Conservation (phyloP, 1,140 invertebrate genomes). For the Hyles euphorbiae region DNA sequence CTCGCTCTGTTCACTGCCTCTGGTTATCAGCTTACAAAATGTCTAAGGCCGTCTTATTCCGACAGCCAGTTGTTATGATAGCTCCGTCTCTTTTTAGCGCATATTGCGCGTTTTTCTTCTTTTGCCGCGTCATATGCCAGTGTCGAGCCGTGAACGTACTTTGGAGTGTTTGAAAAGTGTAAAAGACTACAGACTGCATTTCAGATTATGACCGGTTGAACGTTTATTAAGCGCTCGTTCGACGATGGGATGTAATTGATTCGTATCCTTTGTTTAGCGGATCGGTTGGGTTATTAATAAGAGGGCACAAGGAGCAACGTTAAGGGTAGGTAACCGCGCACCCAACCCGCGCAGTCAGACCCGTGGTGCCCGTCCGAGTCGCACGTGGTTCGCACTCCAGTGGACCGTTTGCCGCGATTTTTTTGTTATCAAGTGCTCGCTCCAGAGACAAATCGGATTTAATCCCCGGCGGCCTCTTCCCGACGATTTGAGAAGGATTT, state of each 20-base stretch:
- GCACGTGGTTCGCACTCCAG: constrained; percentile 47
- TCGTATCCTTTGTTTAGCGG: constrained; percentile 61
- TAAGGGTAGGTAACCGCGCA: constrained; percentile 57
- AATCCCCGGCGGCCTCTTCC: constrained; percentile 21
- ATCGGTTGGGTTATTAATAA: constrained; percentile 51
- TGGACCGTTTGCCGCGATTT: constrained; percentile 43
- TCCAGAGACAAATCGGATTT: constrained; percentile 36
- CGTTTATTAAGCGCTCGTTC: not conserved
- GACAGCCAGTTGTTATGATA: constrained; percentile 50
- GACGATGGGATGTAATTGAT: constrained; percentile 48
- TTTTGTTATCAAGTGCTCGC: constrained; percentile 55
- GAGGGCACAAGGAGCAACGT: constrained; percentile 41
- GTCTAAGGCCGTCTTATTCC: constrained; percentile 60
- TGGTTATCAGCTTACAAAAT: constrained; percentile 74
- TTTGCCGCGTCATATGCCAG: constrained; percentile 69
- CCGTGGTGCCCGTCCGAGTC: constrained; percentile 48
- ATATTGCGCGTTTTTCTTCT: constrained; percentile 73
- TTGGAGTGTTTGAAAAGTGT: constrained; percentile 46
- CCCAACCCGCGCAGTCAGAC: constrained; percentile 55
- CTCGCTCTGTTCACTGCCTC: constrained; percentile 67
- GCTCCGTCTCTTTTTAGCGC: constrained; percentile 53
- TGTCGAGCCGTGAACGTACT: constrained; percentile 55
- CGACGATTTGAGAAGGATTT: too few species aligned
- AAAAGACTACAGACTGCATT: constrained; percentile 28
- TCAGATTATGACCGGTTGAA: constrained; percentile 10